phyloP scores from a whole-genome alignment of 2,113 vertebrate species.

The Myiopsitta monachus region DNA sequence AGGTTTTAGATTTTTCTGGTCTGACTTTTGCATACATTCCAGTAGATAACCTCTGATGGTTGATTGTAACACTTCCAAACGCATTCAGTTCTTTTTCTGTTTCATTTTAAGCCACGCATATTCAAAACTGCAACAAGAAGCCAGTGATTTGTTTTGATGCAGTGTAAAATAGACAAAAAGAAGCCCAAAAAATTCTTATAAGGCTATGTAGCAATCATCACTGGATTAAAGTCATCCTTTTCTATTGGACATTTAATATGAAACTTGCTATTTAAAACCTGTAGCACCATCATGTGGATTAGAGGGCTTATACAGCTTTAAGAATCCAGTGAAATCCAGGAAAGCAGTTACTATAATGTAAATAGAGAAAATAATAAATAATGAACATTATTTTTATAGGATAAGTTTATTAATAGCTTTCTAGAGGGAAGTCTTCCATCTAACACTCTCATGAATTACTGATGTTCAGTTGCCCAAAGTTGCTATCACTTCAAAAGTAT shows the following conservation, averaged over 20 bases:
- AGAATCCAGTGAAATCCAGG: not conserved
- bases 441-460: not conserved
- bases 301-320: not conserved
- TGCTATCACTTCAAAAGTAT: not conserved
- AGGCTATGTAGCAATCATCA: not conserved
- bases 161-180: too few relatives aligned
- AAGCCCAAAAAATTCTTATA: not conserved
- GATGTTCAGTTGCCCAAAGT: not conserved
- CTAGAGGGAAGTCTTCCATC: not conserved
- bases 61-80: not conserved
- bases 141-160: not conserved
- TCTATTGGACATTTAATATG: not conserved
- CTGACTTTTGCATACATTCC: not conserved
- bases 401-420: not conserved
- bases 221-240: not conserved
- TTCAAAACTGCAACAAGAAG: not conserved
- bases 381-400: not conserved
- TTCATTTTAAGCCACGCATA: not conserved
- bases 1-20: not conserved
- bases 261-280: not conserved
- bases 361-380: not conserved
- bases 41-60: not conserved
- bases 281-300: not conserved
- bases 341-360: not conserved
- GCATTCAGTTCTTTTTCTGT: not conserved